These are phyloP conservation scores for Nephrocerus scutellatus DNA, from an alignment of 2,888 invertebrate species.

Conservation along the genomic window DNA sequence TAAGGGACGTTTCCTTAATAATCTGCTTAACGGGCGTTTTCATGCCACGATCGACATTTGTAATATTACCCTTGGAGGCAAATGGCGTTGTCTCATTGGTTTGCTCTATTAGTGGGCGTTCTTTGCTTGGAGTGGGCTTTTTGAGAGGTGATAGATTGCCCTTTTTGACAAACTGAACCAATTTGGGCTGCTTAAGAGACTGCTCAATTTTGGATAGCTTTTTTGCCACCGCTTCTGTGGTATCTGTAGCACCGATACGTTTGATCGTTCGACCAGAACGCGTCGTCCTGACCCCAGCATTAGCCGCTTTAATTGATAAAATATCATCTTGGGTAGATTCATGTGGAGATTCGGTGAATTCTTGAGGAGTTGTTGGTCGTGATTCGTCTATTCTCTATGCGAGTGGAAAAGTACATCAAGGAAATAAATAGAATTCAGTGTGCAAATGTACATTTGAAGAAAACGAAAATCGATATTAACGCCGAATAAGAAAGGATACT, in stretches of 20 bases:
- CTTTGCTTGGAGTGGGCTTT: conserved; percentile 23
- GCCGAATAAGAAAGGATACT: too few species aligned
- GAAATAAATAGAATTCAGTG: too few species aligned
- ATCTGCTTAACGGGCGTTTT: conserved; percentile 43
- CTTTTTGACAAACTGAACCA: conserved; percentile 44
- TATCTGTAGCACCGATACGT: conserved; percentile 28
- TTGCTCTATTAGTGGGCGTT: conserved; percentile 12
- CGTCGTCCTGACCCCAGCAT: conserved; percentile 28
- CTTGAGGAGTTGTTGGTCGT: too few species aligned
- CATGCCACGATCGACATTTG: conserved; percentile 37
- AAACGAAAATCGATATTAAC: too few species aligned
- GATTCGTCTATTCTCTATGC: too few species aligned
- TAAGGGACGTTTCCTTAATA: conserved; percentile 43
- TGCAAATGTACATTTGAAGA: too few species aligned
- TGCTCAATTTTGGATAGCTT: conserved; percentile 34
- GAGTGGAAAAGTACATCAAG: too few species aligned
- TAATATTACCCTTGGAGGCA: conserved; percentile 31
- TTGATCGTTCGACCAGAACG: conserved; percentile 38
- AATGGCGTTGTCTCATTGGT: conserved; percentile 31
- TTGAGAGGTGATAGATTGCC: conserved; percentile 45
- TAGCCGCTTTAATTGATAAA: conserved; percentile 26
- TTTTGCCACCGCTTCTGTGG: conserved; percentile 26
- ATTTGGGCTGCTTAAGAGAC: conserved; percentile 34
- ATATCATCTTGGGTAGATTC: conserved; percentile 35
- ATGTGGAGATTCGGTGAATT: too few species aligned